Base-by-base conservation (phyloP, 2,888 invertebrate genomes). In the Coecobrya sp. region DNA sequence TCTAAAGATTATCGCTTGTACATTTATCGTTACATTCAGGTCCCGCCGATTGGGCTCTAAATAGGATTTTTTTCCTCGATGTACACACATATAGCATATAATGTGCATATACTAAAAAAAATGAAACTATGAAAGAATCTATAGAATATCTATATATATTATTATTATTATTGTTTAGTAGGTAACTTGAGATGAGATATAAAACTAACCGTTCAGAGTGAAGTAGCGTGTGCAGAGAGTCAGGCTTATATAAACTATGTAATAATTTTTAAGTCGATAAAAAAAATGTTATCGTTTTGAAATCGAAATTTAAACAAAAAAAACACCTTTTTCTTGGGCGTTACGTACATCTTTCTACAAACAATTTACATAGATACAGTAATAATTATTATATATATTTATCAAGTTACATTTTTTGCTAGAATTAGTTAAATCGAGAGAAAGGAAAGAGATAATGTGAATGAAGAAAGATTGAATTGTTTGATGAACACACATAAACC, bases 1-100 rank as follows among this genome's bases (percentile, higher is more conserved):
- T 99, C 99, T 97, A 99, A 99, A 96, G 99, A 99, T 96, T 99
- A 99, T 96, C 98, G 99, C 93, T 97, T 99, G 94, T 99, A 99
- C 97, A 99, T 99, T 96, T 99, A 99, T 96, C 98, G 99, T 96
- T 99, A 99, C 96, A 98, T 99, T 95, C 98, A 98, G 96, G 98
- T 98, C 95, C 98, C 98, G 95, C 98, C 98, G 93, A 97, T 98
- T 95, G 97, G 97, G 95, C 97, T 97, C 97, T 98, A 96, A 96
- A 45, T 1, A 68, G 42, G 42, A 42, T 68, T 68, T 16, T 59
- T 19, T 4, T 68, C 13, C 16, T 27, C 7, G 59, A 59, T n/a
- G 22, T 19, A 13, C 19, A 22, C 59, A 59, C n/a, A 59, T 19
- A 59, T 19, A 19, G 13, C 22, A 59, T 59, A 59, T 4, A n/a